Conservation (phyloP, 1,140 invertebrate genomes). For the Danaus plexippus region DNA sequence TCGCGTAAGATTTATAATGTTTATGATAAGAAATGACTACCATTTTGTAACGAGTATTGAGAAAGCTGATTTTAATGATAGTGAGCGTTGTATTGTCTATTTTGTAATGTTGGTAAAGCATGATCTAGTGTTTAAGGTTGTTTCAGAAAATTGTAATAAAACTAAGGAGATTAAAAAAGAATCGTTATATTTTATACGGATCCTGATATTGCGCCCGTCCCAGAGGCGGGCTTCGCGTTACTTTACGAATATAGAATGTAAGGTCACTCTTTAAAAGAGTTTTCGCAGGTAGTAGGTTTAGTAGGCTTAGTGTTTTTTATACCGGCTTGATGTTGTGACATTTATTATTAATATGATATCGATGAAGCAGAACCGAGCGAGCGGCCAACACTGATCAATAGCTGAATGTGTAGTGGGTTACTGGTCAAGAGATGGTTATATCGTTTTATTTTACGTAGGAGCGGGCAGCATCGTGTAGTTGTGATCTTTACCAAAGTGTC, state of each 20-base stretch:
- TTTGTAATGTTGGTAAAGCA: slow-evolving; percentile 66
- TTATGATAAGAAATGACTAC: slow-evolving; percentile 46
- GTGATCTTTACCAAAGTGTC: slow-evolving; percentile 67
- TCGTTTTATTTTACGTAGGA: slow-evolving; percentile 44
- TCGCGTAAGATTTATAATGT: slow-evolving; percentile 38
- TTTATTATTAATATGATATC: slow-evolving; percentile 69
- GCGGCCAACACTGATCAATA: slow-evolving; percentile 60
- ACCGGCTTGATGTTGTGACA: slow-evolving; percentile 74
- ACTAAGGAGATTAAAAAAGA: slow-evolving; percentile 53
- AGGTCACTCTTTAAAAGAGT: slow-evolving; percentile 73
- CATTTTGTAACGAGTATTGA: slow-evolving; percentile 57
- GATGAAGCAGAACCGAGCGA: slow-evolving; percentile 55
- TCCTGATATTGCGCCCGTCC: slow-evolving; percentile 53
- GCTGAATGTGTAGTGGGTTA: slow-evolving; percentile 70
- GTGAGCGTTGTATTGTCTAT: slow-evolving; percentile 69
- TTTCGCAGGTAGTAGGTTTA: slow-evolving; percentile 72
- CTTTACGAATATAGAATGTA: slow-evolving; percentile 69
- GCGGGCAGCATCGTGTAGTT: slow-evolving; percentile 48
- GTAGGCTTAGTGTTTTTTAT: slow-evolving; percentile 74
- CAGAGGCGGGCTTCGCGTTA: slow-evolving; percentile 51
- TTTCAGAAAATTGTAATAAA: slow-evolving; percentile 72
- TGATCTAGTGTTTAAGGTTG: slow-evolving; percentile 61
- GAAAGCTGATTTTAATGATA: slow-evolving; percentile 57
- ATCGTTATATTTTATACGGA: slow-evolving; percentile 69
- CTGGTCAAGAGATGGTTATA: slow-evolving; percentile 30